Base-by-base conservation (phyloP, 2,113 vertebrate species). In the Xyrauchen texanus region DNA sequence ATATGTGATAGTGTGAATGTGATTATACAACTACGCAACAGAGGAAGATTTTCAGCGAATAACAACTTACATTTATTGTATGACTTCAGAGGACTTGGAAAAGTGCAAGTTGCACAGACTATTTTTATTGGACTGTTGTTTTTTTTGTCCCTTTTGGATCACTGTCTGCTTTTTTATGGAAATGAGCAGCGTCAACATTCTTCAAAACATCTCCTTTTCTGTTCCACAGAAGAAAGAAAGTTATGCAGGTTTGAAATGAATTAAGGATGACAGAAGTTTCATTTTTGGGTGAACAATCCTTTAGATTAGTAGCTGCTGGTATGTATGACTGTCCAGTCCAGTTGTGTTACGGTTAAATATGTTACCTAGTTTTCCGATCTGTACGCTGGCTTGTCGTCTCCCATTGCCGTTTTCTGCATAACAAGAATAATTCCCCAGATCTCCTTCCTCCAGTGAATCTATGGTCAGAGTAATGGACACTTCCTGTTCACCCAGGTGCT, bases 371-470 rank as follows among this genome's bases (percentile, higher is more conserved):
- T 96, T 96, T 88, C 95, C 95, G 72, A 99, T 94, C 85, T 98
- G 95, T 86, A 99, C 90, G 63, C 93, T 98, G 84, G 96, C 96
- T 9, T 98, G 96, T 10, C 95, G 92, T 69, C 96, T 95, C 55
- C 98, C 97, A 4, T 97, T 96, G 75, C 96, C 95, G 76, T 99
- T 99, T 90, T 99, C 98, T 0, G 98, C 97, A 2, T 97, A 98
- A 86, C 98, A 99, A 0, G 98, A 98, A 82, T 98, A 99, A 92
- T 99, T 99, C 65, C 97, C 98, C 81, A 99, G 91, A 88, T 99
- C 97, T 79, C 91, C 93, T 86, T 98, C 97, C 89, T 98, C 96
- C 11, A 99, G 92, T 21, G 95, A 95, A 84, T 96, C 95, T 80
- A 99, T 94, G 70, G 96, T 96, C 92, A 99, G 88, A 34, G 97